These are phyloP conservation scores for Sesamia nonagrioides DNA, from an alignment of 1,140 invertebrate genomes.

Conservation along the genomic window DNA sequence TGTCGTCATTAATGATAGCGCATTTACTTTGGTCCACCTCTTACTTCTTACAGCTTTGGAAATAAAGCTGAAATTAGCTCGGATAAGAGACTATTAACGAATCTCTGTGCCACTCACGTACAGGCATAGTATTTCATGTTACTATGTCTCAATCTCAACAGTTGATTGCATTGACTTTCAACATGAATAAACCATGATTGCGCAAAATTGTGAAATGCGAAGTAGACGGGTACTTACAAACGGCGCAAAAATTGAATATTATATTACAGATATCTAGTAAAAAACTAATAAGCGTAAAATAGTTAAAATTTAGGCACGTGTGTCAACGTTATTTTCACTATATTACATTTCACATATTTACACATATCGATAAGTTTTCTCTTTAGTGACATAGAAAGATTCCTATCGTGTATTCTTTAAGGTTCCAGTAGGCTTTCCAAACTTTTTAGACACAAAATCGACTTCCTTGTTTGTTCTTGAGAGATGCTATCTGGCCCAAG, in stretches of 20 bases:
- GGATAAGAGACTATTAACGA: not conserved
- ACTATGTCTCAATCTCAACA: constrained; percentile 42
- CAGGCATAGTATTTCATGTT: constrained; percentile 14
- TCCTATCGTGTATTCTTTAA: too few species aligned
- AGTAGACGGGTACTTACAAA: not conserved
- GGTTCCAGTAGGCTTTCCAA: too few species aligned
- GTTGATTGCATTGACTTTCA: constrained; percentile 46
- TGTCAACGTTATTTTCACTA: too few species aligned
- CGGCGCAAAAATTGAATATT: not conserved
- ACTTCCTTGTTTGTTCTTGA: too few species aligned
- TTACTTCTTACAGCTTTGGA: not conserved
- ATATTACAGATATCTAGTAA: too few species aligned
- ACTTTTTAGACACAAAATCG: too few species aligned
- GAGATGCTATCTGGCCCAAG: too few species aligned
- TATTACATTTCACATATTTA: too few species aligned
- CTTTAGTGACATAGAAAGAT: too few species aligned
- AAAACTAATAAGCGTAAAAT: too few species aligned
- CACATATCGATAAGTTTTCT: too few species aligned
- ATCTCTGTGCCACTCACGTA: not conserved
- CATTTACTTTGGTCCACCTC: not conserved
- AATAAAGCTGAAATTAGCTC: constrained; percentile 4
- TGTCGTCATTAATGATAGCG: constrained; percentile 5
- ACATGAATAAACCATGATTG: constrained; percentile 42
- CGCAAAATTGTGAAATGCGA: constrained; percentile 32
- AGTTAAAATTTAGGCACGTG: too few species aligned